Evolutionary conservation across 2,888 invertebrate genomes (phyloP).

Genomic region (Athalia circularis): DNA sequence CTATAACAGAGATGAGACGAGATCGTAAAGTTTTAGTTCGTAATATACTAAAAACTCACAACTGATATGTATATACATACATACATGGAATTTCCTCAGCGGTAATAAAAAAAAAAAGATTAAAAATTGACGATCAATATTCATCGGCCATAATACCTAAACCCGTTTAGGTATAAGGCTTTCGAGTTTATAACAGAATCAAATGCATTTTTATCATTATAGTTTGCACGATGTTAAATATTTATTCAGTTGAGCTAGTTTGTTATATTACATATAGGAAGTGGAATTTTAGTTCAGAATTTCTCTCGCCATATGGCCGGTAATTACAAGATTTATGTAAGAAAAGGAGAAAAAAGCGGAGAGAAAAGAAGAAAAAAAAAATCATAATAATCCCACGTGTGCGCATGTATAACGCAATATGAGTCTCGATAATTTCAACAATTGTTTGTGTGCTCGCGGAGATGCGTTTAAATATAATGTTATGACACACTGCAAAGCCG

Average conservation of each 20-base stretch:
- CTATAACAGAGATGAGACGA: too few relatives aligned
- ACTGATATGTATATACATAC: background rate
- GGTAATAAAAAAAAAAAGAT: too few relatives aligned
- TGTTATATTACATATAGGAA: background rate
- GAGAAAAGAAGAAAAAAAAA: too few relatives aligned
- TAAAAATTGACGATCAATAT: slow-evolving; percentile 9
- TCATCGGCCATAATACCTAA: background rate
- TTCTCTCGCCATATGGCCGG: slow-evolving; percentile 18
- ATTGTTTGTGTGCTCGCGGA: background rate
- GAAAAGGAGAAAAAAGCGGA: background rate
- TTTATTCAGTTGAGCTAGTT: background rate
- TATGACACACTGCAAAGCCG: background rate
- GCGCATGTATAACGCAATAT: background rate
- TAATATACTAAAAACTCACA: background rate
- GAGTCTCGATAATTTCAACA: slow-evolving; percentile 7
- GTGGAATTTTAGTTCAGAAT: slow-evolving; percentile 36
- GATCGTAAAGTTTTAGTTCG: background rate
- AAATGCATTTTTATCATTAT: slow-evolving; percentile 7
- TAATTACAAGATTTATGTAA: background rate
- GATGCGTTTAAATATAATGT: background rate
- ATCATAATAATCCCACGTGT: background rate
- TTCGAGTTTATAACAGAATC: background rate
- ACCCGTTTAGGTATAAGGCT: slow-evolving; percentile 3
- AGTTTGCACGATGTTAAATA: background rate
- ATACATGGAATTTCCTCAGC: too few relatives aligned